A percentile compares a stretch with the other conserved stretches of the same genome.
Evolutionary conservation across 2,888 invertebrate species (phyloP).

Genomic region (Flabesymbios commensalis): DNA sequence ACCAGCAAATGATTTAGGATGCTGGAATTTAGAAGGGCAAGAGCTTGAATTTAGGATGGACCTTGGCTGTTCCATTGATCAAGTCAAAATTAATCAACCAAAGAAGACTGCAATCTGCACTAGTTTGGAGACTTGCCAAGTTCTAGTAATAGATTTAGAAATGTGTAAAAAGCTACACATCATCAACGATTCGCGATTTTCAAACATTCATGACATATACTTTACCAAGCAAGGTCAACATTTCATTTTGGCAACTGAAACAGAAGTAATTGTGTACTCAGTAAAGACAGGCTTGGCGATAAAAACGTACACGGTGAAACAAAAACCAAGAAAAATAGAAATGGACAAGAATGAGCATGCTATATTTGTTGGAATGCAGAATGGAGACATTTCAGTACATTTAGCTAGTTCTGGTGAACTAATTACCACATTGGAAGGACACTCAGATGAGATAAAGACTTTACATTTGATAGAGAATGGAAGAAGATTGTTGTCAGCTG

Average conservation of each 20-base stretch:
- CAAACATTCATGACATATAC: too few species aligned
- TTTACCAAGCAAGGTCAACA: too few species aligned
- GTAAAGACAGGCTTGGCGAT: too few species aligned
- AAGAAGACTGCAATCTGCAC: too few species aligned
- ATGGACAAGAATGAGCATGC: constrained; percentile 15
- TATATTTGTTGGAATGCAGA: constrained; percentile 17
- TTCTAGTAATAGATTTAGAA: too few species aligned
- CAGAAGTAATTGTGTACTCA: too few species aligned
- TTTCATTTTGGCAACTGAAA: too few species aligned
- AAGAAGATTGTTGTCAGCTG: constrained; percentile 11
- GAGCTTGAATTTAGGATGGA: constrained; percentile 11
- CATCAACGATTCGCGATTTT: too few species aligned
- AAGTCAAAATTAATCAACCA: too few species aligned
- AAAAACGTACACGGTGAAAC: too few species aligned
- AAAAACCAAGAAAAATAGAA: constrained; percentile 5
- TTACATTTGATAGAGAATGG: constrained; percentile 6
- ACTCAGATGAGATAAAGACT: constrained; percentile 12
- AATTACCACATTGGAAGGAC: constrained; percentile 1
- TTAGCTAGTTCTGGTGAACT: constrained; percentile 7
- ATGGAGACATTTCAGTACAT: constrained; percentile 15
- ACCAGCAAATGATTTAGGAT: constrained; percentile 20
- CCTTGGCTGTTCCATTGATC: constrained; percentile 5
- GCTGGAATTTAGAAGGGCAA: constrained; percentile 26
- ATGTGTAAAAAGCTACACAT: too few species aligned
- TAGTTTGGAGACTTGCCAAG: too few species aligned